These are phyloP conservation scores for Diprion similis DNA, from an alignment of 1,140 invertebrate genomes.

Conservation along the genomic window DNA sequence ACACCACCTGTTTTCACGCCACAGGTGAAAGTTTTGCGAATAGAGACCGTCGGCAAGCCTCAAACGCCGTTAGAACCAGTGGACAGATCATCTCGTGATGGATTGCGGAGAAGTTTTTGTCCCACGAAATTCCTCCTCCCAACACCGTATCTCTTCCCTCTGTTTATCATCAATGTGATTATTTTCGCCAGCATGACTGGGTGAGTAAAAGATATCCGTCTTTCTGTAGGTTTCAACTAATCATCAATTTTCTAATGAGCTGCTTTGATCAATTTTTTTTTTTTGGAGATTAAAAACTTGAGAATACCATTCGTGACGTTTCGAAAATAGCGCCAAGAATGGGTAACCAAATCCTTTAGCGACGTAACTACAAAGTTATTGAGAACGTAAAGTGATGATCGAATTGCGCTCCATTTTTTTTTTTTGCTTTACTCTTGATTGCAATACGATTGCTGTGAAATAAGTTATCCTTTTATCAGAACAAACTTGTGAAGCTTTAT, in stretches of 20 bases:
- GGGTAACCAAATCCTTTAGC: too few relatives aligned
- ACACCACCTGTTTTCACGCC: conserved; percentile 22
- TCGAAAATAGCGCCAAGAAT: neutral
- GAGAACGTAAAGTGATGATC: too few relatives aligned
- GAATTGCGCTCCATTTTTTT: too few relatives aligned
- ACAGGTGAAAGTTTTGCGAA: conserved; percentile 46
- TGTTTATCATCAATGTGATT: conserved; percentile 45
- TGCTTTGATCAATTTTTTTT: neutral
- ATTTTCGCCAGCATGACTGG: conserved; percentile 56
- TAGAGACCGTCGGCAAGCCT: conserved; percentile 27
- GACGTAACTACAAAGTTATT: too few relatives aligned
- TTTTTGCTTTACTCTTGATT: too few relatives aligned
- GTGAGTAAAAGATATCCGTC: conserved; percentile 35
- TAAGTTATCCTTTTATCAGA: too few relatives aligned
- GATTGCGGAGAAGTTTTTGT: conserved; percentile 40
- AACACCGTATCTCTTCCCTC: conserved; percentile 40
- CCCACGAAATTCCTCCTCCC: conserved; percentile 41
- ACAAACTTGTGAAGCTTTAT: too few relatives aligned
- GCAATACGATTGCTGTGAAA: neutral
- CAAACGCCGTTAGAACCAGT: conserved; percentile 30
- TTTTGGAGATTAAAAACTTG: conserved; percentile 1
- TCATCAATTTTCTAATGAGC: neutral
- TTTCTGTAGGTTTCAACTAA: too few relatives aligned
- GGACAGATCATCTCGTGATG: conserved; percentile 21
- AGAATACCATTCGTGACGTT: conserved; percentile 8